Evolutionary conservation across 2,888 invertebrate species (phyloP).

Genomic region (Girardia tigrina): DNA sequence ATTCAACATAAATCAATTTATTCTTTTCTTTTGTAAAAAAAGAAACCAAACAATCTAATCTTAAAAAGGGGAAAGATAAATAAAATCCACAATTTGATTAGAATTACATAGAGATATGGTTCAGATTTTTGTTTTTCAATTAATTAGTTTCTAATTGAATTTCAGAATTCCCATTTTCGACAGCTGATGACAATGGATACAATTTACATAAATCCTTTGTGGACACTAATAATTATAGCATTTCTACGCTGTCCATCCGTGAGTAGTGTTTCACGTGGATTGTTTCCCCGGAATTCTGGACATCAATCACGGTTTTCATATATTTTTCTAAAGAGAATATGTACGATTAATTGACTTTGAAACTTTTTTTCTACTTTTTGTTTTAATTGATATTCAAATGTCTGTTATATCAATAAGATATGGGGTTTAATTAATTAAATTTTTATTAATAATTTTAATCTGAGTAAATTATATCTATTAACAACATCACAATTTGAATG

Average conservation of each 20-base stretch:
- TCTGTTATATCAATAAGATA: too few relatives aligned
- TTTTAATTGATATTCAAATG: too few relatives aligned
- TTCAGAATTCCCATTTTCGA: neutral
- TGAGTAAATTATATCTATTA: too few relatives aligned
- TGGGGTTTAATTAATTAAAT: too few relatives aligned
- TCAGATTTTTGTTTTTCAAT: neutral
- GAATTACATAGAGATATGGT: neutral
- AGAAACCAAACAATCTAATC: neutral
- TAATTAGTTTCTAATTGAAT: conserved; percentile 18
- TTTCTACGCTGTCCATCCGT: conserved; percentile 8
- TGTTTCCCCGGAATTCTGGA: conserved; percentile 2
- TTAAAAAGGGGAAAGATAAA: neutral
- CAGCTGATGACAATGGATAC: conserved; percentile 5
- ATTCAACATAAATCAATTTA: neutral
- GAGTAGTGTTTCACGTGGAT: conserved; percentile 11
- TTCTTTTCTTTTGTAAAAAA: too few relatives aligned
- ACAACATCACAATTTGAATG: too few relatives aligned
- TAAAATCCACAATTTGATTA: neutral
- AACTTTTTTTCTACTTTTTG: too few relatives aligned
- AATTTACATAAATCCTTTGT: conserved; percentile 9
- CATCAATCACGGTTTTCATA: conserved; percentile 11
- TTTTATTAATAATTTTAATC: too few relatives aligned
- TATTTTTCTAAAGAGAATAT: neutral
- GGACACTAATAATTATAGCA: neutral
- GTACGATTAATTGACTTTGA: too few relatives aligned